phyloP scores from a whole-genome alignment of 2,113 vertebrate genomes.

The Cavia porcellus region DNA sequence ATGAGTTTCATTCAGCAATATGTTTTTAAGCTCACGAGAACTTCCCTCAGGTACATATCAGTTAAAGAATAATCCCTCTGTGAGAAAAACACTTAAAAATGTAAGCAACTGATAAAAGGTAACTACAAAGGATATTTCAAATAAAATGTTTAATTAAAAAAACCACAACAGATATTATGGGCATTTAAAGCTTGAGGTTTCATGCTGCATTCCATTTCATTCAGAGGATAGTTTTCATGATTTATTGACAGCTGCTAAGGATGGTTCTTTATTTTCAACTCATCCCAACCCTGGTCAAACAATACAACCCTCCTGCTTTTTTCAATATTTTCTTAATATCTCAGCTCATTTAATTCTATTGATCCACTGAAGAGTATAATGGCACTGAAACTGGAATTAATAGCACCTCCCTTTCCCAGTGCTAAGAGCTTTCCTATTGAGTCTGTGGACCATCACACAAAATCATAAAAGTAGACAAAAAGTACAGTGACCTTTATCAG shows the following conservation, averaged over 20 bases:
- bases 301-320: constrained; percentile 87
- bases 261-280: constrained; percentile 88
- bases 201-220: constrained; percentile 79
- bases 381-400: constrained; percentile 88
- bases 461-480: constrained; percentile 89
- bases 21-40: background rate
- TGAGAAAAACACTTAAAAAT: constrained; percentile 47
- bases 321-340: constrained; percentile 92
- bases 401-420: constrained; percentile 85
- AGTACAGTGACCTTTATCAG: constrained; percentile 87
- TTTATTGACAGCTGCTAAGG: constrained; percentile 87
- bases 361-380: constrained; percentile 90
- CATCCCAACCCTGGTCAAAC: constrained; percentile 88
- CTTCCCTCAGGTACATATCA: background rate
- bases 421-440: constrained; percentile 88
- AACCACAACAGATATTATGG: constrained; percentile 22
- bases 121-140: constrained; percentile 54
- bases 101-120: constrained; percentile 49
- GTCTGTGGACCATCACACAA: constrained; percentile 87
- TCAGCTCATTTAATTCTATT: constrained; percentile 91
- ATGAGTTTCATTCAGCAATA: background rate
- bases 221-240: constrained; percentile 82
- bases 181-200: constrained; percentile 77
- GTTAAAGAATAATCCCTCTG: background rate
- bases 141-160: constrained; percentile 73